Conservation (phyloP, 2,797 vertebrate species). For the Threskiornis aethiopicus region DNA sequence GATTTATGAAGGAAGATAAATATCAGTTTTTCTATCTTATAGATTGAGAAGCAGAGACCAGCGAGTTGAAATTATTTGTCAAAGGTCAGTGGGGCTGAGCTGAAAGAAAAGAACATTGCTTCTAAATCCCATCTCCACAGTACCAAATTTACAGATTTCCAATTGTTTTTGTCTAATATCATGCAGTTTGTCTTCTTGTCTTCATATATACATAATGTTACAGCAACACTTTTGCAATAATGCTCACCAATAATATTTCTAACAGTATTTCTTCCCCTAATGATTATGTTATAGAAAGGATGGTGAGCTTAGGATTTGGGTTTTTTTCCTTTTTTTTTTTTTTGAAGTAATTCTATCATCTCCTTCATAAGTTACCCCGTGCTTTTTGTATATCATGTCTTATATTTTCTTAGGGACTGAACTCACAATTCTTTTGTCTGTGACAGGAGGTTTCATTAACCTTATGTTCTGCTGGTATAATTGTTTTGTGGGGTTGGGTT, state of each 20-base stretch:
- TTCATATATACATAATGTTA: not conserved
- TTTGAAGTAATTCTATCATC: not conserved
- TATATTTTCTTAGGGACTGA: not conserved
- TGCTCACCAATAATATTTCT: not conserved
- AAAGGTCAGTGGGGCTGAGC: not conserved
- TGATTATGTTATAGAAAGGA: not conserved
- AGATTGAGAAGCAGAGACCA: not conserved
- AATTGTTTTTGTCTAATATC: not conserved
- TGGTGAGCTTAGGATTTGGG: fast-evolving
- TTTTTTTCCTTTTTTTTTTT: fast-evolving
- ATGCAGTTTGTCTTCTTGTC: not conserved
- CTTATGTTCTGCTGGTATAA: conserved; percentile 3
- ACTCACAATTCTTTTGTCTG: not conserved
- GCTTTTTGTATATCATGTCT: not conserved
- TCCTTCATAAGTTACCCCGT: not conserved
- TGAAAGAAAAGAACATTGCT: not conserved
- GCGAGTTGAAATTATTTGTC: not conserved
- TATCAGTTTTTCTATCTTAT: not conserved
- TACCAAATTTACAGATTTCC: not conserved
- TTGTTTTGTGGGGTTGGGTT: not conserved
- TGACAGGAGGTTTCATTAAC: conserved; percentile 11
- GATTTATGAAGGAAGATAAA: not conserved
- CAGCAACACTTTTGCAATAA: not conserved
- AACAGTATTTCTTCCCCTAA: not conserved
- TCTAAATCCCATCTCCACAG: not conserved